These are phyloP conservation scores for Forbesichthys papilliferus DNA, from an alignment of 2,113 vertebrate genomes.

Conservation along the genomic window DNA sequence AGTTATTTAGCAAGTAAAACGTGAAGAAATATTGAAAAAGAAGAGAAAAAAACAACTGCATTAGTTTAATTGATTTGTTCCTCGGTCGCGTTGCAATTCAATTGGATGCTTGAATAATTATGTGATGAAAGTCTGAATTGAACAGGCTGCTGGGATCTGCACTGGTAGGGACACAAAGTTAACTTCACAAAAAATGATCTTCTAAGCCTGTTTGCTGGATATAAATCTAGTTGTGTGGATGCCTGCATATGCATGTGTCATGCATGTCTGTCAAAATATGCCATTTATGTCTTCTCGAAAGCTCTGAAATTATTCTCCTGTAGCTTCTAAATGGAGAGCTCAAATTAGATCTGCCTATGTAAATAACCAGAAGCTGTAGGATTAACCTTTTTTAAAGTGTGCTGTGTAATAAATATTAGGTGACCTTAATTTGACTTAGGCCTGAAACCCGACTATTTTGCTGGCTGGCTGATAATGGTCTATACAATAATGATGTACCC, in stretches of 20 bases:
- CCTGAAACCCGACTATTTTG: constrained; percentile 58
- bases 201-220: neutral
- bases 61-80: constrained; percentile 34
- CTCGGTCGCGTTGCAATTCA: constrained; percentile 15
- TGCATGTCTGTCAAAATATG: constrained; percentile 9
- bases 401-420: constrained; percentile 62
- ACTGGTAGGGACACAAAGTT: constrained; percentile 18
- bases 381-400: constrained; percentile 63
- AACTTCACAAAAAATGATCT: constrained; percentile 9
- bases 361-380: constrained; percentile 55
- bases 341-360: constrained; percentile 64
- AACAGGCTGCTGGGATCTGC: neutral
- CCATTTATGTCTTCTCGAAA: constrained; percentile 37
- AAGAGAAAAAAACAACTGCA: neutral
- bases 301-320: constrained; percentile 50
- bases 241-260: no score
- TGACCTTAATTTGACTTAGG: constrained; percentile 57
- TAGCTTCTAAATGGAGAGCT: constrained; percentile 62
- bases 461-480: constrained; percentile 66
- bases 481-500: no score
- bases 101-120: constrained; percentile 28
- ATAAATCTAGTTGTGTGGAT: no score
- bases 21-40: constrained; percentile 1
- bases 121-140: constrained; percentile 14
- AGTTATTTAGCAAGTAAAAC: constrained; percentile 2